Percentiles rank a stretch among this genome's conserved stretches.
Evolutionary conservation across 2,888 invertebrate species (phyloP).

Genomic region (Limenitis arthemis): DNA sequence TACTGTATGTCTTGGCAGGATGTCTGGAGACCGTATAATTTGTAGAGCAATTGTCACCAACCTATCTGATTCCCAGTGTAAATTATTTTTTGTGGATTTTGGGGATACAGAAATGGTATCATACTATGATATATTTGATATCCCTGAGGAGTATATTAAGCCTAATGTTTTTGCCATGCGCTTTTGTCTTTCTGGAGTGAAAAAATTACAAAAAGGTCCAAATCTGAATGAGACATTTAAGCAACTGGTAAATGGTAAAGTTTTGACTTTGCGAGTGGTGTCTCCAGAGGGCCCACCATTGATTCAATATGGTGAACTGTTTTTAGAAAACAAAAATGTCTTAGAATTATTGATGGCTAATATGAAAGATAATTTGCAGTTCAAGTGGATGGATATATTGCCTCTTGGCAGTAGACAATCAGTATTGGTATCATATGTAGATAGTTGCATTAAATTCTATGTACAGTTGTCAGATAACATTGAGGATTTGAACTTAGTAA

Average conservation of each 20-base stretch:
- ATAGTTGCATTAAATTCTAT: conserved; percentile 81
- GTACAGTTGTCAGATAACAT: conserved; percentile 78
- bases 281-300: conserved; percentile 79
- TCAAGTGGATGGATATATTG: conserved; percentile 52
- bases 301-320: conserved; percentile 82
- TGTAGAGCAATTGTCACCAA: conserved; percentile 85
- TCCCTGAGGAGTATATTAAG: conserved; percentile 80
- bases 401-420: conserved; percentile 52
- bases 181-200: conserved; percentile 80
- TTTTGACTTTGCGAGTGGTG: conserved; percentile 76
- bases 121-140: conserved; percentile 80
- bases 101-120: conserved; percentile 83
- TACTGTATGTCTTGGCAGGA: conserved; percentile 82
- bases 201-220: conserved; percentile 71
- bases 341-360: conserved; percentile 67
- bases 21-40: conserved; percentile 77
- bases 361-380: conserved; percentile 55
- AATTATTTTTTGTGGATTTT: conserved; percentile 86
- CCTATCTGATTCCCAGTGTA: conserved; percentile 79
- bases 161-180: conserved; percentile 83
- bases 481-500: conserved; percentile 74
- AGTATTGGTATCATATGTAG: conserved; percentile 76
- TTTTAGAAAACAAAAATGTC: conserved; percentile 72
- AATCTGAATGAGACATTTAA: conserved; percentile 80
- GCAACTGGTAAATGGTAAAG: conserved; percentile 74